phyloP scores from a whole-genome alignment of 2,888 invertebrate species.

The Tiphia femorata region DNA sequence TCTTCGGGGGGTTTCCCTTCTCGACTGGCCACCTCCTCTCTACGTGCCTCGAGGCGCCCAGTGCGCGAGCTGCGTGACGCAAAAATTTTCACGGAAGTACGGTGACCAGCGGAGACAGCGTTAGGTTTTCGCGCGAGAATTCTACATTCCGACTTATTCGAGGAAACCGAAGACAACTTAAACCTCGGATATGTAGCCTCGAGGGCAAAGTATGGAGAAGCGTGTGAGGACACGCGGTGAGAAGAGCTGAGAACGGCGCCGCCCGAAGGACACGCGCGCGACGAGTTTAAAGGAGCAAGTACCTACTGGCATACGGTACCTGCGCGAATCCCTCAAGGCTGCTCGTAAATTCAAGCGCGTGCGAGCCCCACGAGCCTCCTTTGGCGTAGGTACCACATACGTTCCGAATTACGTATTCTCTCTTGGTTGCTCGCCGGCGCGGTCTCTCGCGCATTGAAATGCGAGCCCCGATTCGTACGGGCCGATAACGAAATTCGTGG shows the following conservation, averaged over 20 bases:
- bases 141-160: too few species aligned
- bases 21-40: not conserved
- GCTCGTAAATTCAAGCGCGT: conserved; percentile 43
- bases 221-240: not conserved
- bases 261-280: conserved; percentile 33
- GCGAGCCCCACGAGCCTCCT: not conserved
- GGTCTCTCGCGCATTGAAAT: conserved; percentile 6
- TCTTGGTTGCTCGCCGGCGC: too few species aligned
- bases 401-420: conserved; percentile 20
- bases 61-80: too few species aligned
- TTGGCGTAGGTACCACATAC: too few species aligned
- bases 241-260: conserved; percentile 26
- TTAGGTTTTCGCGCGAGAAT: too few species aligned
- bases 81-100: too few species aligned
- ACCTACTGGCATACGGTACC: conserved; percentile 41
- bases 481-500: too few species aligned
- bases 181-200: too few species aligned
- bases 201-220: not conserved
- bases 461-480: conserved; percentile 1
- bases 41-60: too few species aligned
- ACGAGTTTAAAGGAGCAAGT: conserved; percentile 20
- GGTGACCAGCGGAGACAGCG: too few species aligned
- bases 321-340: conserved; percentile 42
- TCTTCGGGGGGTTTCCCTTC: not conserved
- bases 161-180: too few species aligned